These are phyloP conservation scores for Picus viridis DNA, from an alignment of 2,797 vertebrate genomes.

Conservation along the genomic window DNA sequence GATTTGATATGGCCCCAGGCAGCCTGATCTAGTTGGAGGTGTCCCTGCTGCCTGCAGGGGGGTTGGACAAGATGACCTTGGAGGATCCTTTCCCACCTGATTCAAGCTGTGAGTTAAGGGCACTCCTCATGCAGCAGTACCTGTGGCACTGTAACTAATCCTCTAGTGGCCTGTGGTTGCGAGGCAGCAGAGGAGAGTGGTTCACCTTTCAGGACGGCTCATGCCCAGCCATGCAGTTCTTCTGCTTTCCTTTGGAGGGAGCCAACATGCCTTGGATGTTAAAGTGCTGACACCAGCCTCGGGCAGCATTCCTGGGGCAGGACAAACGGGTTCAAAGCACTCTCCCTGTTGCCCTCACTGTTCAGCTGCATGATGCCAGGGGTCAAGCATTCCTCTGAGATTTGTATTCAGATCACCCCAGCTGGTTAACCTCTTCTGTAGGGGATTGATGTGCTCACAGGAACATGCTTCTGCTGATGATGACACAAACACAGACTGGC, in stretches of 20 bases:
- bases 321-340: accelerated
- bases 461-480: background rate
- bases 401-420: background rate
- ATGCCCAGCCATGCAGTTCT: background rate
- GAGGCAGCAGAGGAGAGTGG: background rate
- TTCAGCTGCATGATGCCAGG: background rate
- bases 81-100: no score
- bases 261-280: background rate
- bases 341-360: no score
- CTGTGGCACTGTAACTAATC: background rate
- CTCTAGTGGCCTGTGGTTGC: background rate
- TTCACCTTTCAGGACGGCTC: background rate
- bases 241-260: background rate
- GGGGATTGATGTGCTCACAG: background rate
- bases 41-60: no score
- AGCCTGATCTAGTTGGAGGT: no score
- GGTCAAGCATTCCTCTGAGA: background rate
- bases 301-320: background rate
- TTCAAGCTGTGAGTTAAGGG: background rate
- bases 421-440: background rate
- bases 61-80: no score
- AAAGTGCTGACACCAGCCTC: accelerated
- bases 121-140: background rate
- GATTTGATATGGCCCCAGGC: no score
- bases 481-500: background rate